Percentiles rank a stretch among this genome's conserved stretches.
phyloP scores from a whole-genome alignment of 2,113 vertebrate species.

The Malaclemys terrapin region DNA sequence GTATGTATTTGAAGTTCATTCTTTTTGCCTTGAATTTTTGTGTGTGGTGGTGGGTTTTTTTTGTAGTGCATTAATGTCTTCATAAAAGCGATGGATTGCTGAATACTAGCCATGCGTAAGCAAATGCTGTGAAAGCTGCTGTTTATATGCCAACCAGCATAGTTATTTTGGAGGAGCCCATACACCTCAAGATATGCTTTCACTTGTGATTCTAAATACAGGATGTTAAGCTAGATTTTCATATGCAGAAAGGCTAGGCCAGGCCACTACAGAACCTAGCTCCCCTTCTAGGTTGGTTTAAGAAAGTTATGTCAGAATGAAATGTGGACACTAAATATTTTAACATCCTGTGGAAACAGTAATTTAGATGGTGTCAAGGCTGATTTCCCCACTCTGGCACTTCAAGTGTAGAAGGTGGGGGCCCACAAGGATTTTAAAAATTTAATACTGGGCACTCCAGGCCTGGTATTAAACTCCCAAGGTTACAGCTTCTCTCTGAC shows the following conservation, averaged over 20 bases:
- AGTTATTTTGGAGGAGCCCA: neutral
- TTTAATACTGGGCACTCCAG: too few species aligned
- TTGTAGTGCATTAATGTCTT: neutral
- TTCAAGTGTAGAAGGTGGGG: too few species aligned
- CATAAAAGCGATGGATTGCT: accelerated
- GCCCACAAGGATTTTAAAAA: too few species aligned
- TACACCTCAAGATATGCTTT: neutral
- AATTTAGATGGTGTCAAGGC: neutral
- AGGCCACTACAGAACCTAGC: neutral
- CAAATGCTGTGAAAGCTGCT: neutral
- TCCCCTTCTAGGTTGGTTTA: neutral
- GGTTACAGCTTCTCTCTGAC: too few species aligned
- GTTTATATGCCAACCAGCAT: accelerated
- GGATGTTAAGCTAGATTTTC: neutral
- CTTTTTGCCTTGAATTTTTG: neutral
- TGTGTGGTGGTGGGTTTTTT: neutral
- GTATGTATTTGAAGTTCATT: neutral
- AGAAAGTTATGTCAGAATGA: neutral
- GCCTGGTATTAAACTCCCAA: too few species aligned
- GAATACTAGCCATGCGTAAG: accelerated
- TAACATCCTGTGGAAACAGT: neutral
- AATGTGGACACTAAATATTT: neutral
- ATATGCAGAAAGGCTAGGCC: neutral
- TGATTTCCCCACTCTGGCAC: too few species aligned
- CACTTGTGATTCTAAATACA: neutral